Evolutionary conservation across 2,797 vertebrate species (phyloP), one percentile per base, ranked within the genome.

Genomic region (Melopsittacus undulatus): DNA sequence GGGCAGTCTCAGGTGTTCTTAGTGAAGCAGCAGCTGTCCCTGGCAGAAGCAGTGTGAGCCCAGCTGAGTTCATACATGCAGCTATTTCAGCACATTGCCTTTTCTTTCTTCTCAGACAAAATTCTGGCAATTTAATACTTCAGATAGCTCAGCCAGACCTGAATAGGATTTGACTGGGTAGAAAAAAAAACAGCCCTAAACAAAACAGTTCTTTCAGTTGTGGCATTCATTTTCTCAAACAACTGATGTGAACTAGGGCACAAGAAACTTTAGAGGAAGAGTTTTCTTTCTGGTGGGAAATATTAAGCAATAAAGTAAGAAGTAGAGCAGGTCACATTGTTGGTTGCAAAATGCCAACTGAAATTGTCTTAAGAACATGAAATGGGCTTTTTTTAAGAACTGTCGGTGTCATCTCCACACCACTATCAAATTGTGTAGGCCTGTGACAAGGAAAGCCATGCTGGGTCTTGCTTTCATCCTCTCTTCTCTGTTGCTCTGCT

Each of bases 261-360:
- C 40, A 79, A 76, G 61, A 93, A 20, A 77, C 67, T 93, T 67
- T 74, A 80, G 78, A 89, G 87, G 93, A 91, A 95, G 74, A 68
- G 30, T 13, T 90, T 91, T 91, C 26, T 89, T 75, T 96, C 82
- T 92, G 36, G 40, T 67, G n/a, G 57, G 57, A 93, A 90, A 68
- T 90, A 68, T 94, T 96, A 83, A 64, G 95, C 89, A 96, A 96
- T 56, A 48, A 45, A 80, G 84, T 46, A 48, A 46, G 61, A 89
- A 61, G 46, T 48, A 83, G 34, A 89, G 20, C 16, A 83, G 43
- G 48, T 81, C 72, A 83, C 61, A 80, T 17, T 42, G 24, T 7
- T 52, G 43, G 26, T 96, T 96, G 82, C 94, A 94, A 96, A 96
- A 94, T 40, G 36, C 57, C 67, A 94, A 91, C 94, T 72, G 91